Percentiles rank a stretch among this genome's conserved stretches.
These are phyloP conservation scores for Bombylius discolor DNA, from an alignment of 2,888 invertebrate genomes.

Conservation along the genomic window DNA sequence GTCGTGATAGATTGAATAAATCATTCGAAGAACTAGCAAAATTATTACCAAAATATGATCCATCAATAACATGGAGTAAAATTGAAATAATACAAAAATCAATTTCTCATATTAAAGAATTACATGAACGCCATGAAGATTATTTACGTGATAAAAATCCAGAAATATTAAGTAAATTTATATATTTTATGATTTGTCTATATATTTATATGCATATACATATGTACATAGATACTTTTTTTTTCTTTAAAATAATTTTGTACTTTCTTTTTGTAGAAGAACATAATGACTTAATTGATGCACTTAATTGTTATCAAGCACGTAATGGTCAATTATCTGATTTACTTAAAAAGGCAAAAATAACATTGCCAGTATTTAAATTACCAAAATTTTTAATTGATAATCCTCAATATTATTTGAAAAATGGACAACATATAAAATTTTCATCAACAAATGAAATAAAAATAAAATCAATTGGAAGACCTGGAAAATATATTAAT, in stretches of 20 bases:
- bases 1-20: slow-evolving; percentile 43
- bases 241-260: background rate
- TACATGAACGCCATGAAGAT: slow-evolving; percentile 31
- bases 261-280: slow-evolving; percentile 8
- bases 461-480: slow-evolving; percentile 5
- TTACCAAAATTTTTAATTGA: slow-evolving; percentile 13
- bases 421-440: slow-evolving; percentile 1
- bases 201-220: background rate
- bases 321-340: slow-evolving; percentile 18
- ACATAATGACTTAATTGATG: slow-evolving; percentile 14
- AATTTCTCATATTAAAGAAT: slow-evolving; percentile 29
- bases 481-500: slow-evolving; percentile 11
- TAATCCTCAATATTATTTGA: slow-evolving; percentile 10
- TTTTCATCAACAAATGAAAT: background rate
- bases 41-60: slow-evolving; percentile 30
- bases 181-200: background rate
- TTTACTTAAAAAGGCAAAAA: slow-evolving; percentile 15
- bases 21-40: slow-evolving; percentile 27
- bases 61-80: slow-evolving; percentile 32
- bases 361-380: slow-evolving; percentile 14
- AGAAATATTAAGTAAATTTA: slow-evolving; percentile 14
- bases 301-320: slow-evolving; percentile 15
- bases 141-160: slow-evolving; percentile 19
- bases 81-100: slow-evolving; percentile 36
- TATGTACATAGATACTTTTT: background rate